phyloP scores from a whole-genome alignment of 2,797 vertebrate genomes.

The Novumbra hubbsi region DNA sequence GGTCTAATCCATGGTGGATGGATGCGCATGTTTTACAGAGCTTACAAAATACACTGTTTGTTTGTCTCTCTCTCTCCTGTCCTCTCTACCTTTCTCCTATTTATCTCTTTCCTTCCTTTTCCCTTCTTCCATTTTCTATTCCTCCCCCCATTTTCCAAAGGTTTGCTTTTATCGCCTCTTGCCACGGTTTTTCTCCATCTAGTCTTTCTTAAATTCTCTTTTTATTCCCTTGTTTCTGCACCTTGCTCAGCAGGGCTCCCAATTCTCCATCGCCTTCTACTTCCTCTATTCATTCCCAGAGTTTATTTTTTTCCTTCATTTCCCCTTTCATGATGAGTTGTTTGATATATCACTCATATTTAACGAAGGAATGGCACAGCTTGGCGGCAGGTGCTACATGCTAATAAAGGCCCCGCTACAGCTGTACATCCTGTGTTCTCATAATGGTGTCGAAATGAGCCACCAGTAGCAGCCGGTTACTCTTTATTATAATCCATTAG shows the following conservation, averaged over 20 bases:
- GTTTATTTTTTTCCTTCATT: conserved; percentile 11
- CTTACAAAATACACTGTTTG: conserved; percentile 6
- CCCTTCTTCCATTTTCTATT: not conserved
- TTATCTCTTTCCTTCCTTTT: conserved; percentile 1
- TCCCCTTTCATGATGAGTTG: conserved; percentile 30
- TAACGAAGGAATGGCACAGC: conserved; percentile 36
- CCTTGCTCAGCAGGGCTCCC: not conserved
- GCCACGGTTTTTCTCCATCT: not conserved
- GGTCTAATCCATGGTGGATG: conserved; percentile 54
- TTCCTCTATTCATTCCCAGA: not conserved
- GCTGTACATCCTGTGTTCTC: conserved; percentile 21
- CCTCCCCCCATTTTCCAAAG: not conserved
- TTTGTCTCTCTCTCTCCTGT: not conserved
- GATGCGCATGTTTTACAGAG: conserved; percentile 51
- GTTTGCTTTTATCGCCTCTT: conserved; percentile 12
- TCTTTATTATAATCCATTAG: conserved; percentile 51
- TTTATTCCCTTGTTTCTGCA: not conserved
- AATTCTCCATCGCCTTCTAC: conserved; percentile 11
- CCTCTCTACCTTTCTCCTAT: not conserved
- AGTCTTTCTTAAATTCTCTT: not conserved
- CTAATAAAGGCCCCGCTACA: conserved; percentile 2
- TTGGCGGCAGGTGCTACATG: conserved; percentile 42
- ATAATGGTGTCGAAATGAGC: conserved; percentile 35
- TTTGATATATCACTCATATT: conserved; percentile 43
- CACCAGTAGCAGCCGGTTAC: conserved; percentile 14